Base-by-base conservation (phyloP, 2,113 vertebrate genomes). In the Pimephales promelas region DNA sequence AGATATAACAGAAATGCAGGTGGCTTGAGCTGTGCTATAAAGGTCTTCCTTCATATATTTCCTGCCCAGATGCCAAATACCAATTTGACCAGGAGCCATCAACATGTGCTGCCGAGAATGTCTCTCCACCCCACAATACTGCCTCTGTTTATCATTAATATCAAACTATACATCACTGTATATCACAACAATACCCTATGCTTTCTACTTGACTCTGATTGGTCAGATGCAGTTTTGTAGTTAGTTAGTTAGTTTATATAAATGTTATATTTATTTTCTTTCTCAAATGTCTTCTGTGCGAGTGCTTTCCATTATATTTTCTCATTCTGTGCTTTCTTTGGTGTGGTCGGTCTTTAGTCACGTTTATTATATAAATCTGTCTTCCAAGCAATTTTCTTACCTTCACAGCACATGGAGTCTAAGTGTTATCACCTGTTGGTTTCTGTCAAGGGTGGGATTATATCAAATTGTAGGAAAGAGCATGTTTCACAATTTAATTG, bases 401-500 rank as follows among this genome's bases (percentile, higher is more conserved):
- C 81, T 81, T 76, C 26, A n/a, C 22, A 62, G 80, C 74, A 34
- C 72, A 61, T 43, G 61, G 52, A 52, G 54, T 36, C 64, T 79
- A 83, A 83, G 56, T 79, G 64, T 47, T 86, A 45, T 88, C 81
- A 83, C 71, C 84, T 80, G 82, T 64, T 78, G 68, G 45, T 74
- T 43, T n/a, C 5, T 83, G 76, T 75, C 62, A 64, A 49, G n/a
- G 34, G 26, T 81, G 40, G 52, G 57, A 82, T 74, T 89, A 88
- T 81, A 75, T 72, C 85, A 80, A 86, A 90, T 88, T 87, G 88
- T 84, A 81, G 72, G 52, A 84, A 90, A 88, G 83, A 82, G 45
- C 40, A 90, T 90, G 88, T 86, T 88, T 91, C 85, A 45, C 47
- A 81, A 54, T 85, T 88, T 84, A 83, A 87, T 86, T 14, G 59